Evolutionary conservation across 2,113 vertebrate species (phyloP).

Genomic region (Engraulis encrasicolus): DNA sequence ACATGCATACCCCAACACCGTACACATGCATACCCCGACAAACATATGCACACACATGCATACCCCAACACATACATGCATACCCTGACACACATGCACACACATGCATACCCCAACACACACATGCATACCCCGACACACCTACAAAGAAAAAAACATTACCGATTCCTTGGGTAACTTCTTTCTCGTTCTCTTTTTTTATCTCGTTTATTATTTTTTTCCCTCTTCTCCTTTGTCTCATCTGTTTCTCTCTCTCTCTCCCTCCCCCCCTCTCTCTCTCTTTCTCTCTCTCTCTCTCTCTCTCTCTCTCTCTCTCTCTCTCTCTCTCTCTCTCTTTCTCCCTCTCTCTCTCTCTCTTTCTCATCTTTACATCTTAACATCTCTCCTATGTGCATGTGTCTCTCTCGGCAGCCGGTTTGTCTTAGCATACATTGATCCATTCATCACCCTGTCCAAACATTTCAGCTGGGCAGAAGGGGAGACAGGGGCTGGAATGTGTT

Average conservation of each 20-base stretch:
- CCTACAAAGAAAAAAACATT: too few relatives aligned
- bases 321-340: neutral
- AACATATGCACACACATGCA: neutral
- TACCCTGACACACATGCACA: neutral
- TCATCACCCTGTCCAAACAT: slow-evolving; percentile 18
- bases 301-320: neutral
- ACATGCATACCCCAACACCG: neutral
- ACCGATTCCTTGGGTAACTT: neutral
- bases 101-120: neutral
- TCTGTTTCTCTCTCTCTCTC: neutral
- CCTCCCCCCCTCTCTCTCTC: neutral
- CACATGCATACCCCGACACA: neutral
- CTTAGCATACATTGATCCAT: slow-evolving; percentile 22
- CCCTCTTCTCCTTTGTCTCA: neutral
- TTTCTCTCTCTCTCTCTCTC: neutral
- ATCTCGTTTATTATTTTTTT: neutral
- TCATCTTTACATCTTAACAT: neutral
- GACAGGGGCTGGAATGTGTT: neutral
- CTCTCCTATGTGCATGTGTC: neutral
- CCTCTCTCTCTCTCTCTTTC: neutral
- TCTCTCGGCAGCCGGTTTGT: slow-evolving; percentile 3
- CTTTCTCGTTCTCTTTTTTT: neutral
- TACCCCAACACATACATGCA: neutral
- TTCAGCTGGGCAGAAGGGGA: slow-evolving; percentile 2
- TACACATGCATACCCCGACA: neutral